These are phyloP conservation scores for Hirudinaria manillensis DNA, from an alignment of 2,888 invertebrate genomes.

Conservation along the genomic window DNA sequence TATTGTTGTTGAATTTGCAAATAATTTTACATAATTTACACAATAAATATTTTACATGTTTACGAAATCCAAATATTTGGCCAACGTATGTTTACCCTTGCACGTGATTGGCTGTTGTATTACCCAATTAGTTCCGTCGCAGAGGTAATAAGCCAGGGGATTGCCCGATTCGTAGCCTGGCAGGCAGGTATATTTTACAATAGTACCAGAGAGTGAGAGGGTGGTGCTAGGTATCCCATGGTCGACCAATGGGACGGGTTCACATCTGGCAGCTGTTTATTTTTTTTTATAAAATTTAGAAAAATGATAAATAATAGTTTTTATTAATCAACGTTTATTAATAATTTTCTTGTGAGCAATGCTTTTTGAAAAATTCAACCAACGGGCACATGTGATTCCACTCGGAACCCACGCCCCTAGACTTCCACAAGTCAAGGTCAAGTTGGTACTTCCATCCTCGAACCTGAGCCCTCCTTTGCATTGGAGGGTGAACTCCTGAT, in stretches of 20 bases:
- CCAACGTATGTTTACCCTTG: constrained; percentile 9
- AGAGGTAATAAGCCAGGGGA: constrained; percentile 3
- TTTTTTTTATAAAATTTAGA: no score
- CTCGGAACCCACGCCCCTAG: background rate
- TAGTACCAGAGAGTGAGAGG: background rate
- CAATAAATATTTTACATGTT: no score
- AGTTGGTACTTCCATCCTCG: background rate
- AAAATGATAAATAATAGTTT: no score
- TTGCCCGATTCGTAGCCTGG: constrained; percentile 14
- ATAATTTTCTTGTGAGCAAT: no score
- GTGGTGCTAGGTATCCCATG: background rate
- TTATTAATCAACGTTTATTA: no score
- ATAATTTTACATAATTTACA: no score
- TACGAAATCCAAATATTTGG: no score
- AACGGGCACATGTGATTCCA: background rate
- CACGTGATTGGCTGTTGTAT: background rate
- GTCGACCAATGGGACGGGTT: constrained; percentile 21
- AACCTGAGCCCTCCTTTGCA: background rate
- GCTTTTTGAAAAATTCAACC: no score
- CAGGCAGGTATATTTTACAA: constrained; percentile 20
- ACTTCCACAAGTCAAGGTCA: background rate
- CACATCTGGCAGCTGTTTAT: constrained; percentile 24
- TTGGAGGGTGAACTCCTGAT: background rate
- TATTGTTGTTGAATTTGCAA: no score
- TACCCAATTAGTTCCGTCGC: constrained; percentile 27